Conservation (phyloP, 2,888 invertebrate species). For the Steinernema scapterisci region DNA sequence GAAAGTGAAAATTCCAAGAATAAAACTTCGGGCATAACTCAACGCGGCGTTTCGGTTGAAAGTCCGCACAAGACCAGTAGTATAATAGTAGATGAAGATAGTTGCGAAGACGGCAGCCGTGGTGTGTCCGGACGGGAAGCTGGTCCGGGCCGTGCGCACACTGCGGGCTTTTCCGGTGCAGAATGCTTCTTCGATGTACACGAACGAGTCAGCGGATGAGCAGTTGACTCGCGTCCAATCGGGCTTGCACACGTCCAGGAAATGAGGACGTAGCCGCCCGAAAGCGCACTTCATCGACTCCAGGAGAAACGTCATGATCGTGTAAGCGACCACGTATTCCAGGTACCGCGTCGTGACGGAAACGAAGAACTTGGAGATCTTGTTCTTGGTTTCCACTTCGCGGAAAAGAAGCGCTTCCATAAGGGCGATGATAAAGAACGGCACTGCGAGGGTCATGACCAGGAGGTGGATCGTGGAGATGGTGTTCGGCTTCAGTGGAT, state of each 20-base stretch:
- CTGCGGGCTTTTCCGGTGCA: conserved; percentile 39
- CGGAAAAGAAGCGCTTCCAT: conserved; percentile 50
- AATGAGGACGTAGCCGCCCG: conserved; percentile 90
- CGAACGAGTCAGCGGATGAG: conserved; percentile 40
- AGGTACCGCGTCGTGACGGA: conserved; percentile 56
- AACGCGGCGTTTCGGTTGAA: conserved; percentile 17
- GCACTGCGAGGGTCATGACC: conserved; percentile 52
- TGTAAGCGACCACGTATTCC: conserved; percentile 56
- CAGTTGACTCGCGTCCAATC: conserved; percentile 57
- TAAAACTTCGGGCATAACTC: conserved; percentile 31
- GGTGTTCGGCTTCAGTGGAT: conserved; percentile 77
- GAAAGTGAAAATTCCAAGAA: conserved; percentile 36
- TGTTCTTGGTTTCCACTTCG: conserved; percentile 35
- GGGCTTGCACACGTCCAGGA: conserved; percentile 85
- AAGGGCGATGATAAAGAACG: conserved; percentile 49
- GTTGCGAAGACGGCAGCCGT: conserved; percentile 59
- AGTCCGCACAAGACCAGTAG: conserved; percentile 37
- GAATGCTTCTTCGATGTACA: conserved; percentile 46
- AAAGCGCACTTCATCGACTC: conserved; percentile 90
- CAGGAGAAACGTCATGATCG: conserved; percentile 71
- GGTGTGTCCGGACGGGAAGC: conserved; percentile 67
- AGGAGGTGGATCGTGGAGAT: conserved; percentile 64
- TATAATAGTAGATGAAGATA: conserved; percentile 57
- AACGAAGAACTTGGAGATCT: conserved; percentile 51
- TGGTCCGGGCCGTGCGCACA: conserved; percentile 59